Evolutionary conservation across 2,113 vertebrate genomes (phyloP), one percentile per base, ranked within the genome.

Genomic region (Myocastor coypus): DNA sequence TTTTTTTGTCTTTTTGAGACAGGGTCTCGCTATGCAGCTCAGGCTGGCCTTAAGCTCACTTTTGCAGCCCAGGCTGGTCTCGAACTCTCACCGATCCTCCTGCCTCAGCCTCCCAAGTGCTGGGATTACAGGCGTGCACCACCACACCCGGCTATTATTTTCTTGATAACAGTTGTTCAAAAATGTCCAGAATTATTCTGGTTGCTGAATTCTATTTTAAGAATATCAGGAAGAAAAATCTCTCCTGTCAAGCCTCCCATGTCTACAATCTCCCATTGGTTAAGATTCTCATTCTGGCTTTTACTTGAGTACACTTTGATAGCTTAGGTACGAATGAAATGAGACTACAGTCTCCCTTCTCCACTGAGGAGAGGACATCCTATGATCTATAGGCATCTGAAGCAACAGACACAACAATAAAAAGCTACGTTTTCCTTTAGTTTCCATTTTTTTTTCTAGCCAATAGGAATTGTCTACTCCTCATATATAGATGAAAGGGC

Each of bases 201-300:
- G 24, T 32, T 46, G 8, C 37, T 89, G 55, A 89, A 66, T 92
- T 82, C 95, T 73, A 82, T 92, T 95, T 90, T 94, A 95, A 42
- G 1, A 96, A 92, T 73, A 96, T 59, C 16, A 50, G 52, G 14
- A 83, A 32, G 30, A 87, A 95, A 96, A 95, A 84, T 9, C 14
- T 57, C 77, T 50, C 13, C n/a, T 40, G 16, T 19, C 13, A 94
- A 77, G 71, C 28, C 22, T 80, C 77, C 71, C 78, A 85, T 91
- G 16, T 28, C 24, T 37, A 42, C 37, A 68, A 78, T 40, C 55
- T 19, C 1, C 17, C 9, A 61, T 83, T 66, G 34, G 64, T 89
- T 83, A 91, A 83, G 37, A 83, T 26, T 13, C 64, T 83, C 28
- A 63, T 4, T 22, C 20, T 93, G 77, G 59, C 78, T 40, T 94